Base-by-base conservation (phyloP, 2,797 vertebrate species). In the Alectoris magna region DNA sequence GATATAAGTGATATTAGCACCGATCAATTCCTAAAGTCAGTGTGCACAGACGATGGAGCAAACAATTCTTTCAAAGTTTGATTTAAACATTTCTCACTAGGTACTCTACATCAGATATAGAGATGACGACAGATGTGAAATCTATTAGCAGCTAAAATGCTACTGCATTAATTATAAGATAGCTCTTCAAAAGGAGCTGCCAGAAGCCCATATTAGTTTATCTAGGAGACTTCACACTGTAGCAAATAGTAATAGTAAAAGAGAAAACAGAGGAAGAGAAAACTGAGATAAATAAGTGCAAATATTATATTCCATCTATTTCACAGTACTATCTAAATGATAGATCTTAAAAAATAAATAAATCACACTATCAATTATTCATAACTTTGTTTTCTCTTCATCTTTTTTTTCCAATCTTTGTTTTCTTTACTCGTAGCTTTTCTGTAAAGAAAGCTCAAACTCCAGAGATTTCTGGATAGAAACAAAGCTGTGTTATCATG, bases 101-200 rank as follows among this genome's bases (percentile, higher is more conserved):
- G 56, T 86, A 13, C n/a, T 78, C 49, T 43, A 79, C 43, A 73
- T 70, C 73, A 94, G 82, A 91, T 91, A 94, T 0, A 3, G 60
- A 93, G 68, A 73, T 82, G 84, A 89, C 81, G 87, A 92, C 78
- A 95, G 72, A 85, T 91, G 24, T 56, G 91, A 92, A 93, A 90
- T 79, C 79, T n/a, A 87, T 67, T 11, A 78, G 84, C 63, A 75
- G 82, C 67, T 91, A 91, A 95, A 94, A 93, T 51, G 63, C 39
- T 55, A 67, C 83, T 67, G 63, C 67, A 95, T 83, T 84, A 89
- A 96, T 96, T 90, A 68, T 59, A 86, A 87, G 87, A 95, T 15
- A 91, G 76, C 63, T 85, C 73, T 87, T 88, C 84, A 93, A 39
- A 39, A 89, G 49, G n/a, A 94, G 82, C 87, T 95, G 85, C 91